phyloP scores from a whole-genome alignment of 2,113 vertebrate species.

The Pterocles burchelli region DNA sequence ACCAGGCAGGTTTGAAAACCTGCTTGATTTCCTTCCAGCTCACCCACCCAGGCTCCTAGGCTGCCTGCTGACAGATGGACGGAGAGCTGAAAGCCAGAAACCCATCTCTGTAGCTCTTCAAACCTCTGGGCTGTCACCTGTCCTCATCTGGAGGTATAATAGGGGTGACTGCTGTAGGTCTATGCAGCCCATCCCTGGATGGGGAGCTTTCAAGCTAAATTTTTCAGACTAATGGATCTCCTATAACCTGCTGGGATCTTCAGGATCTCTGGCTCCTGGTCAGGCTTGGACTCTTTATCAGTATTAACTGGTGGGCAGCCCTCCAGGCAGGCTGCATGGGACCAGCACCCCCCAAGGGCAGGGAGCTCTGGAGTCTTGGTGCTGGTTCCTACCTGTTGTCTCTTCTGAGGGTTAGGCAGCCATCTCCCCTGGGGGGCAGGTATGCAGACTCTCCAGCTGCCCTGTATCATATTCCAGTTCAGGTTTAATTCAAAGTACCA shows the following conservation, averaged over 20 bases:
- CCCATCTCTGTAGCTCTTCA: not conserved
- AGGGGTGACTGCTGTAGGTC: not conserved
- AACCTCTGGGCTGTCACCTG: not conserved
- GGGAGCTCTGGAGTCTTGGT: not conserved
- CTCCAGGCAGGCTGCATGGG: not conserved
- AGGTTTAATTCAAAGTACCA: not conserved
- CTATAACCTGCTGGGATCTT: not conserved
- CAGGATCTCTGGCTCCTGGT: not conserved
- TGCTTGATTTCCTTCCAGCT: slow-evolving; percentile 31
- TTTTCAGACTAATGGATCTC: not conserved
- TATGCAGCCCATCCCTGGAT: not conserved
- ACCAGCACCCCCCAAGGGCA: not conserved
- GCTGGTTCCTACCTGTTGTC: not conserved
- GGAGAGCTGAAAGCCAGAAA: not conserved
- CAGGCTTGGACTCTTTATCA: not conserved
- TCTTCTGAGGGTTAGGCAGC: not conserved
- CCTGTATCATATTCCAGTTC: not conserved
- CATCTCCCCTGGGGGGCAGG: not conserved
- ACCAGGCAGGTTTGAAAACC: slow-evolving; percentile 41
- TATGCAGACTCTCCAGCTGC: slow-evolving; percentile 14
- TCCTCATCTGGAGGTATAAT: not conserved
- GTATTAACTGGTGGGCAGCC: not conserved
- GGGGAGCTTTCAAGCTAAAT: not conserved
- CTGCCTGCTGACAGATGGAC: not conserved
- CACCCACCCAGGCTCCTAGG: not conserved